Conservation (phyloP, 2,888 invertebrate genomes). For the Phragmatobia fuliginosa region DNA sequence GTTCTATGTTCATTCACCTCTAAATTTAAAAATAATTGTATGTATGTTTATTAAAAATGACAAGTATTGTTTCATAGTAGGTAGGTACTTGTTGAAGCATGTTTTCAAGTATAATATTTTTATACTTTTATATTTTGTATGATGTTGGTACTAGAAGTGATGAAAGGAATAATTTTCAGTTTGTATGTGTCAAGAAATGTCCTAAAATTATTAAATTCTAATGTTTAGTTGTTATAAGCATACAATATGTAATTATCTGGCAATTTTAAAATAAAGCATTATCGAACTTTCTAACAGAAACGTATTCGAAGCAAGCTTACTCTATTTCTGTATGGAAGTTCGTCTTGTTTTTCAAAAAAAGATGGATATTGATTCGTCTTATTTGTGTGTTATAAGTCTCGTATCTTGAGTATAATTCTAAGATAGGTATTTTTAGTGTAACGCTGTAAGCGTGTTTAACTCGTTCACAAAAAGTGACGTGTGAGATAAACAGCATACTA, state of each 20-base stretch:
- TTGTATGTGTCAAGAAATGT: neutral
- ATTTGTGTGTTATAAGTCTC: neutral
- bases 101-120: neutral
- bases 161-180: neutral
- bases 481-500: too few relatives aligned
- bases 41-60: neutral
- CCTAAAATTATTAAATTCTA: neutral
- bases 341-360: neutral
- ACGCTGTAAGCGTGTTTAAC: too few relatives aligned
- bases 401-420: neutral
- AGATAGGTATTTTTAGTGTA: neutral
- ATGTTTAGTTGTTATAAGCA: neutral
- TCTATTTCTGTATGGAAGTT: neutral
- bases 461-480: too few relatives aligned
- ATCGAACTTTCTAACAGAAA: neutral
- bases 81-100: neutral
- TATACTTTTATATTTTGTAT: neutral
- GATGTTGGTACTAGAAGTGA: neutral
- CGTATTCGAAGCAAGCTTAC: neutral
- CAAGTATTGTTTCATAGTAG: neutral
- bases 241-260: slow-evolving; percentile 11
- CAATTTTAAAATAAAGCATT: slow-evolving; percentile 4
- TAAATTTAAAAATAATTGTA: too few relatives aligned
- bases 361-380: neutral
- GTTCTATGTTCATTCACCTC: neutral